Evolutionary conservation across 2,888 invertebrate species (phyloP), one percentile per base, ranked within the genome.

Genomic region (Xanthia togata): DNA sequence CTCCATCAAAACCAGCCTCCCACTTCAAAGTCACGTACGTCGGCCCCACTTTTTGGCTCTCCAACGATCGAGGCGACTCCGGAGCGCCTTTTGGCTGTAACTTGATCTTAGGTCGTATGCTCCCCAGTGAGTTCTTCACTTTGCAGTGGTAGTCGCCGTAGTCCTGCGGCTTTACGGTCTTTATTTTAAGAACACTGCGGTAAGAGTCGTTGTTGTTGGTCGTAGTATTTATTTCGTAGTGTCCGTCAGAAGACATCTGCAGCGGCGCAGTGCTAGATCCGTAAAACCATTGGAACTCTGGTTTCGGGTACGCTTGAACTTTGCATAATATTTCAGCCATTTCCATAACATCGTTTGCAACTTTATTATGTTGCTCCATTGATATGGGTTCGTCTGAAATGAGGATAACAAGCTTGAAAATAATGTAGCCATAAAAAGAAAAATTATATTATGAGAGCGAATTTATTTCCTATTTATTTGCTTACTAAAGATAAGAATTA

Each of bases 111-210:
- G 98, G 98, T 17, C 97, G 97, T 60, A 98, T 98, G 71, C 97
- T 98, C 26, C 99, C 99, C 77, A 99, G 96, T 4, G 97, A 97
- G 92, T 99, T 99, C 31, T 98, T 97, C 11, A 98, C 98, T 85
- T 98, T 97, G 91, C 99, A 99, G 74, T 98, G 98, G 94, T 99
- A 99, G 78, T 99, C 98, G 0, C 99, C 99, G 90, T 99, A 99
- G 91, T 99, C 99, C 72, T 98, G 97, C n/a, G 98, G 97, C 65
- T 98, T 97, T 26, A 99, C 97, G 79, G 98, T 97, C 72, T 98
- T 97, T 85, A 99, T 95, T 81, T 93, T 97, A 55, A 99, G 94
- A 1, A 98, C 97, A 78, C 98, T 98, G 8, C 98, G 98, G 93
- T 99, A 99, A 1, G 98, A 97, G 92, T 99, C 99, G 93, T 98